phyloP scores from a whole-genome alignment of 2,797 vertebrate species.

The Catostomus latipinnis region DNA sequence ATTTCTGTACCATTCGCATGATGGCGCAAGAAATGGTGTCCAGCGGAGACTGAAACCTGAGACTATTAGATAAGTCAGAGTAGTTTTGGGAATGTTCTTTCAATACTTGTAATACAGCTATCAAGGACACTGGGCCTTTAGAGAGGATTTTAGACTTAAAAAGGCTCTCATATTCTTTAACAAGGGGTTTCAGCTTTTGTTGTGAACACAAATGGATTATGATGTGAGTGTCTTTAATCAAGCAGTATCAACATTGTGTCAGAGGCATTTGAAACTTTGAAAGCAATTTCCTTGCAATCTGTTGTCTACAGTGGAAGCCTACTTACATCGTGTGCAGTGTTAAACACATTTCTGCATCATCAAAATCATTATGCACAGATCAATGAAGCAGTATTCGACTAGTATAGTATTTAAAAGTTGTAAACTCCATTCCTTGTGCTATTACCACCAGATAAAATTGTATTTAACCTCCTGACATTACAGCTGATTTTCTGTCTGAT shows the following conservation, averaged over 20 bases:
- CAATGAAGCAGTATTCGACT: neutral
- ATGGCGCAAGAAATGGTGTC: conserved; percentile 76
- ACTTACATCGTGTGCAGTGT: conserved; percentile 43
- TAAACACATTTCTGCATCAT: neutral
- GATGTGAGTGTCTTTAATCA: conserved; percentile 35
- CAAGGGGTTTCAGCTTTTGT: conserved; percentile 38
- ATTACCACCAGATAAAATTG: too few species aligned
- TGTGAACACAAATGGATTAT: conserved; percentile 40
- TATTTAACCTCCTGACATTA: too few species aligned
- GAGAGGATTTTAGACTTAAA: conserved; percentile 28
- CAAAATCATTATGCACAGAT: neutral
- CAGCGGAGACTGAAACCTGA: conserved; percentile 75
- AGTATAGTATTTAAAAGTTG: neutral
- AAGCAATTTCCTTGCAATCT: conserved; percentile 24
- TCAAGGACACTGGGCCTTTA: conserved; percentile 51
- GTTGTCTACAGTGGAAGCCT: conserved; percentile 40
- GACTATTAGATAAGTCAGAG: conserved; percentile 69
- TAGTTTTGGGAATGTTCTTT: conserved; percentile 53
- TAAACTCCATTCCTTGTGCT: too few species aligned
- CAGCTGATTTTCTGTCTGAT: too few species aligned
- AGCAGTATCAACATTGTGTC: conserved; percentile 45
- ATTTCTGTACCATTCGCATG: conserved; percentile 83
- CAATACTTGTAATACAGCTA: conserved; percentile 44
- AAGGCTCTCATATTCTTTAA: conserved; percentile 34
- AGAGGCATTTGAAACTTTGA: conserved; percentile 32